Evolutionary conservation across 2,888 invertebrate species (phyloP).

Genomic region (Drosophila diplacantha): DNA sequence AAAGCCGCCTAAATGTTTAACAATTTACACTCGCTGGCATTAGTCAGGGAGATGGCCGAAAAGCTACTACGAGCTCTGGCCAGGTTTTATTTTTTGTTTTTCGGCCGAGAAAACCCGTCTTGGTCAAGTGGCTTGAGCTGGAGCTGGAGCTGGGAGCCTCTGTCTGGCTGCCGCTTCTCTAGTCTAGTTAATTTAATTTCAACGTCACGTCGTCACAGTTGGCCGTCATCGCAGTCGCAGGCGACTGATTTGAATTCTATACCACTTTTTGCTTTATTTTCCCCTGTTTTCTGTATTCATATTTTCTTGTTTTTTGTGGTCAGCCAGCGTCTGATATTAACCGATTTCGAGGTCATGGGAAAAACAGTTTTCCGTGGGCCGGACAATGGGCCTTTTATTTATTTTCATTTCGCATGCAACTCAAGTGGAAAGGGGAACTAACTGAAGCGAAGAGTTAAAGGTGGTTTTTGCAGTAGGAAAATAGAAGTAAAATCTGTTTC

Average conservation of each 20-base stretch:
- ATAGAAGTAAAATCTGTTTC: background rate
- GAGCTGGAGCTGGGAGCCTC: conserved; percentile 18
- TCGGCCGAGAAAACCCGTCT: conserved; percentile 46
- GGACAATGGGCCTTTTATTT: conserved; percentile 48
- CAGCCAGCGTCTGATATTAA: conserved; percentile 67
- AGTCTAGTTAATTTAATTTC: conserved; percentile 73
- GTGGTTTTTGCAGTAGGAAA: background rate
- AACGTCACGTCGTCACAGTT: conserved; percentile 67
- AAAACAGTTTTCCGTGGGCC: conserved; percentile 52
- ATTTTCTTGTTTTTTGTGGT: conserved; percentile 9
- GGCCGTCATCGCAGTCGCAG: conserved; percentile 37
- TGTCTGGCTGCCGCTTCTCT: conserved; percentile 49
- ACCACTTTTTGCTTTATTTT: conserved; percentile 35
- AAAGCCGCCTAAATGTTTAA: conserved; percentile 71
- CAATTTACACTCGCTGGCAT: conserved; percentile 67
- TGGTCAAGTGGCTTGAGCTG: conserved; percentile 57
- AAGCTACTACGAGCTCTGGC: conserved; percentile 5
- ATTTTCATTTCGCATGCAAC: conserved; percentile 55
- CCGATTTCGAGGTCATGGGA: conserved; percentile 75
- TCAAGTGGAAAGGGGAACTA: conserved; percentile 9
- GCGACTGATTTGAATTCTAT: conserved; percentile 55
- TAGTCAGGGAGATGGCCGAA: conserved; percentile 48
- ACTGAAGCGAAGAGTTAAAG: background rate
- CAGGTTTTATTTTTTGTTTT: background rate
- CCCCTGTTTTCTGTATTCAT: conserved; percentile 1